Conservation (phyloP, 1,140 invertebrate species). For the Theocolax elegans region DNA sequence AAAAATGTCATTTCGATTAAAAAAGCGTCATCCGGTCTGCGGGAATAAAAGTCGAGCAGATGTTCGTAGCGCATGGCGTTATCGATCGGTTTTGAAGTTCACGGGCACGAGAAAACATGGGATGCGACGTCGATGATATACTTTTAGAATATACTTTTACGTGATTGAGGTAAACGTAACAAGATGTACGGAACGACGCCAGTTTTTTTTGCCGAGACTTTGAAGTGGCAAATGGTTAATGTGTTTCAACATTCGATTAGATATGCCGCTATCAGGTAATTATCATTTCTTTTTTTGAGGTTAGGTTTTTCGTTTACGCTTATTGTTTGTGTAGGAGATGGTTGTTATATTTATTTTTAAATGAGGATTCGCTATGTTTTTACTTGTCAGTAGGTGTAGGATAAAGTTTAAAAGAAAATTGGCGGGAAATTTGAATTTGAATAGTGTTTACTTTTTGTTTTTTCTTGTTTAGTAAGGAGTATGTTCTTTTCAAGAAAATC, state of each 20-base stretch:
- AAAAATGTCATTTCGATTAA: constrained; percentile 15
- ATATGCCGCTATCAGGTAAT: constrained; percentile 62
- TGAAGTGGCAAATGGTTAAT: constrained; percentile 66
- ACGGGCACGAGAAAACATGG: constrained; percentile 44
- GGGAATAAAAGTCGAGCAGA: constrained; percentile 29
- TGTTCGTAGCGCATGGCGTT: constrained; percentile 23
- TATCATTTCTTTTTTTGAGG: background rate
- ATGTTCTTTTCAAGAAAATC: too few species aligned
- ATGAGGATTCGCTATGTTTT: too few species aligned
- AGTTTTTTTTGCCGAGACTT: constrained; percentile 58
- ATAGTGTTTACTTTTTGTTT: too few species aligned
- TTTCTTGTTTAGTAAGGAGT: too few species aligned
- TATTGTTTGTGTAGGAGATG: too few species aligned
- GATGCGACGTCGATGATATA: constrained; percentile 46
- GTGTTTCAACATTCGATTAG: constrained; percentile 59
- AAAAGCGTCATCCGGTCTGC: background rate
- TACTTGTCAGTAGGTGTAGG: too few species aligned
- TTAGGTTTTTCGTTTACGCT: too few species aligned
- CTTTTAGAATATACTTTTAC: background rate
- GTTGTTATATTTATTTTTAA: too few species aligned
- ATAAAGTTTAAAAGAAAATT: too few species aligned
- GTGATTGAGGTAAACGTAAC: background rate
- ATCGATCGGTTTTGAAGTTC: constrained; percentile 23
- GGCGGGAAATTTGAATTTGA: too few species aligned
- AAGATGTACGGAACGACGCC: constrained; percentile 52